Conservation (phyloP, 2,797 vertebrate species). For the Hoplostethus mediterraneus region DNA sequence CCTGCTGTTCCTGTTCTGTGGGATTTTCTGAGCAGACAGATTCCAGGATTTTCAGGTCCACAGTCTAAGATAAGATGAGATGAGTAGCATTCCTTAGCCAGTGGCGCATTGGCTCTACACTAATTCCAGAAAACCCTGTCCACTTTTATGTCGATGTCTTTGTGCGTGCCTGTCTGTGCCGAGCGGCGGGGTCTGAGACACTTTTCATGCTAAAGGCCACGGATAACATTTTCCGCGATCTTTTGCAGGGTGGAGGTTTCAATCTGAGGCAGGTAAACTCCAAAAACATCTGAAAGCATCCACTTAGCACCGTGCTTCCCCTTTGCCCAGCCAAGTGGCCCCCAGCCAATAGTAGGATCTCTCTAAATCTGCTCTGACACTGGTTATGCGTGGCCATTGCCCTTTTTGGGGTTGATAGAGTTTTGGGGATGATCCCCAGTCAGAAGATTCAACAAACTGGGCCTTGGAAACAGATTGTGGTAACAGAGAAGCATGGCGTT, state of each 20-base stretch:
- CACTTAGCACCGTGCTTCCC: slow-evolving; percentile 22
- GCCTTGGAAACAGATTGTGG: slow-evolving; percentile 33
- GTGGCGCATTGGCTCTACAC: slow-evolving; percentile 19
- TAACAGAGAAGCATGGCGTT: slow-evolving; percentile 32
- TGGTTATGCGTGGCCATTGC: slow-evolving; percentile 39
- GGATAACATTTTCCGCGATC: slow-evolving; percentile 2
- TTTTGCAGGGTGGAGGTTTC: slow-evolving; percentile 1
- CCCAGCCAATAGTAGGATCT: slow-evolving; percentile 50
- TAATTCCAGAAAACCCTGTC: slow-evolving; percentile 5
- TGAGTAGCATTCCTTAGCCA: slow-evolving; percentile 23
- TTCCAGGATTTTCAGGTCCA: slow-evolving; percentile 20
- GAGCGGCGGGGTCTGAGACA: background rate
- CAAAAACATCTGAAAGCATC: slow-evolving; percentile 50
- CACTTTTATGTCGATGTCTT: background rate
- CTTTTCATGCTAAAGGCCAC: background rate
- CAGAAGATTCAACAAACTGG: slow-evolving; percentile 44
- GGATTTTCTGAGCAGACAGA: slow-evolving; percentile 6
- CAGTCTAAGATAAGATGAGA: slow-evolving; percentile 21
- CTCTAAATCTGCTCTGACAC: slow-evolving; percentile 59
- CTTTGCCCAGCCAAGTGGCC: slow-evolving; percentile 37
- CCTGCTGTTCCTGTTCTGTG: slow-evolving; percentile 31
- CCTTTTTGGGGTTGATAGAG: slow-evolving; percentile 31
- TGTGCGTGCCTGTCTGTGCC: background rate
- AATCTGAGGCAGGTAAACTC: slow-evolving; percentile 4
- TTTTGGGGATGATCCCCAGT: slow-evolving; percentile 60